phyloP scores from a whole-genome alignment of 2,113 vertebrate genomes.

The Casuarius casuarius region DNA sequence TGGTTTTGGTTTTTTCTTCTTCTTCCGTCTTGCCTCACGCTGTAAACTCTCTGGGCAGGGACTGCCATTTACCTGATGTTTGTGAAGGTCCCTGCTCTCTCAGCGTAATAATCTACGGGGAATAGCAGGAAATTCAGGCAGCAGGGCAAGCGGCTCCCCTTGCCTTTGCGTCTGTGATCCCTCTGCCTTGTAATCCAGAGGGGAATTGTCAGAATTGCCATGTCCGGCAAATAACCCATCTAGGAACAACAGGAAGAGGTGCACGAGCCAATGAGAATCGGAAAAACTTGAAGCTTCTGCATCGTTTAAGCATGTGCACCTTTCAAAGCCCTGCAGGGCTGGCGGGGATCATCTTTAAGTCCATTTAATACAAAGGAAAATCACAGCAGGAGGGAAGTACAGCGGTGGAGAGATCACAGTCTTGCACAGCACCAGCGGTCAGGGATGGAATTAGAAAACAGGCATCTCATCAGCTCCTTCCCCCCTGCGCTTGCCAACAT shows the following conservation, averaged over 20 bases:
- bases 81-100: background rate
- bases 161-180: background rate
- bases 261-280: rapidly evolving
- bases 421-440: background rate
- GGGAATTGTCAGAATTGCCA: background rate
- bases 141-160: background rate
- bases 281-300: background rate
- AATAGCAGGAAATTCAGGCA: background rate
- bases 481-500: background rate
- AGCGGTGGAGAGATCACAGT: no score
- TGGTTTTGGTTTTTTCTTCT: no score
- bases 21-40: background rate
- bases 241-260: background rate
- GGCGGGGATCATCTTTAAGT: background rate
- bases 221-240: no score
- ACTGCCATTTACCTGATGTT: background rate
- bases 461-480: background rate
- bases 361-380: background rate
- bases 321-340: background rate
- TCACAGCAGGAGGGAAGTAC: background rate
- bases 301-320: background rate
- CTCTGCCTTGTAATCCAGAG: background rate
- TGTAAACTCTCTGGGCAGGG: rapidly evolving
- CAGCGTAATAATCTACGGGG: no score
- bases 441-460: background rate